Percentiles rank a stretch among this genome's conserved stretches.
Conservation (phyloP, 2,797 vertebrate genomes). For the Chaenodraco wilsoni region DNA sequence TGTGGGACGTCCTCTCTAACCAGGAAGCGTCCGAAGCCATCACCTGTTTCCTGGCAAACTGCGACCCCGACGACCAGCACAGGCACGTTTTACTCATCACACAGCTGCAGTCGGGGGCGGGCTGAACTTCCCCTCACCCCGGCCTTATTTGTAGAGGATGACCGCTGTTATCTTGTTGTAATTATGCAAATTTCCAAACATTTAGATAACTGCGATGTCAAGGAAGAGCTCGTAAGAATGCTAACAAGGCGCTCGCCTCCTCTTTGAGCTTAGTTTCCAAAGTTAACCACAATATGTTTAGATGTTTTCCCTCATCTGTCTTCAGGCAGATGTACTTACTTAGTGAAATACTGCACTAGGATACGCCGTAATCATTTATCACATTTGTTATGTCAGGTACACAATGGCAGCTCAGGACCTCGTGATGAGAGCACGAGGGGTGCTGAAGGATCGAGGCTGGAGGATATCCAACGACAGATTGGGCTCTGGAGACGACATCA, state of each 20-base stretch:
- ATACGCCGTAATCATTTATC: not conserved
- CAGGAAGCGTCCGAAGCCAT: constrained; percentile 94
- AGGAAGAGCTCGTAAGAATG: constrained; percentile 25
- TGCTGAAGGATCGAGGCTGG: constrained; percentile 96
- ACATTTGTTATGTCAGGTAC: constrained; percentile 84
- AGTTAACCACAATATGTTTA: constrained; percentile 8
- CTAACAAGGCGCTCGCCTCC: constrained; percentile 7
- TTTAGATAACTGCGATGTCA: constrained; percentile 53
- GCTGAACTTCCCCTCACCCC: constrained; percentile 65
- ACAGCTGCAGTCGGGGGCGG: constrained; percentile 38
- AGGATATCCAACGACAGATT: constrained; percentile 94
- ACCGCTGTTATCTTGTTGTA: constrained; percentile 33
- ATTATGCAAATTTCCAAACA: constrained; percentile 61
- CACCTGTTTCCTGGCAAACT: constrained; percentile 94
- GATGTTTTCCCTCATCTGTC: not conserved
- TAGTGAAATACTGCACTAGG: not conserved
- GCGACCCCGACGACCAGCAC: constrained; percentile 95
- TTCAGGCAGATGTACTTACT: not conserved
- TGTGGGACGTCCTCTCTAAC: constrained; percentile 97
- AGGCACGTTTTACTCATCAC: constrained; percentile 82
- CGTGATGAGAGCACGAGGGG: constrained; percentile 94
- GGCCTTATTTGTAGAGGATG: constrained; percentile 35
- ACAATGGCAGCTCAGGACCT: constrained; percentile 96
- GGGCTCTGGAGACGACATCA: constrained; percentile 98
- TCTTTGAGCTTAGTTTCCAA: constrained; percentile 17